Evolutionary conservation across 2,888 invertebrate genomes (phyloP).

Genomic region (Polia nebulosa): DNA sequence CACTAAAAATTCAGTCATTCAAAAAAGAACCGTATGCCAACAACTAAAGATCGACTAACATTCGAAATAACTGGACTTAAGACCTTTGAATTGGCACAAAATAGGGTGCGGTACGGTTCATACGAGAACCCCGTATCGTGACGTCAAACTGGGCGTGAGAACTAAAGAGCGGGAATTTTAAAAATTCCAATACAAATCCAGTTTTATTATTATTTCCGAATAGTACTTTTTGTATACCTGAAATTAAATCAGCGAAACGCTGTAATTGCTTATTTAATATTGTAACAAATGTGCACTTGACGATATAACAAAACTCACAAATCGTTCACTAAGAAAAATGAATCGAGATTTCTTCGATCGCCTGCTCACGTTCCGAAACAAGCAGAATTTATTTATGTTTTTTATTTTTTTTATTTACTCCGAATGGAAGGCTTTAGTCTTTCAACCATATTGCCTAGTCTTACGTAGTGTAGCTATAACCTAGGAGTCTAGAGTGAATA

Average conservation of each 20-base stretch:
- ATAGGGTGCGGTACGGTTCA: constrained; percentile 88
- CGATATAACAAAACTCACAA: constrained; percentile 22
- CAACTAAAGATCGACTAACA: constrained; percentile 47
- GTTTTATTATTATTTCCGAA: constrained; percentile 6
- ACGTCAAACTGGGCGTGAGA: constrained; percentile 91
- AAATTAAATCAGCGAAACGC: neutral
- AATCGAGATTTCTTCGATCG: constrained; percentile 62
- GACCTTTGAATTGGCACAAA: constrained; percentile 71
- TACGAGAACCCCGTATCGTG: constrained; percentile 88
- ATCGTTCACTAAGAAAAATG: constrained; percentile 30
- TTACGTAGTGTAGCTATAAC: no score
- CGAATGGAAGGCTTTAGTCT: neutral
- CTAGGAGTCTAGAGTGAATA: no score
- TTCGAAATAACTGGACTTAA: constrained; percentile 62
- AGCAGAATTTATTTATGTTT: neutral
- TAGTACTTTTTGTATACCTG: neutral
- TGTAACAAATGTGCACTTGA: neutral
- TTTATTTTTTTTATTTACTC: neutral
- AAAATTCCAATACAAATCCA: constrained; percentile 44
- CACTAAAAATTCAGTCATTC: constrained; percentile 70
- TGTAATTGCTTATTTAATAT: neutral
- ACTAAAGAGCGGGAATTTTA: constrained; percentile 77
- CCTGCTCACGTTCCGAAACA: constrained; percentile 47
- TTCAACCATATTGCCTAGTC: neutral
- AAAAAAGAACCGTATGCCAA: constrained; percentile 63